Percentiles rank a stretch among this genome's conserved stretches.
These are phyloP conservation scores for Cercocebus atys DNA, from an alignment of 2,113 vertebrate genomes.

Conservation along the genomic window DNA sequence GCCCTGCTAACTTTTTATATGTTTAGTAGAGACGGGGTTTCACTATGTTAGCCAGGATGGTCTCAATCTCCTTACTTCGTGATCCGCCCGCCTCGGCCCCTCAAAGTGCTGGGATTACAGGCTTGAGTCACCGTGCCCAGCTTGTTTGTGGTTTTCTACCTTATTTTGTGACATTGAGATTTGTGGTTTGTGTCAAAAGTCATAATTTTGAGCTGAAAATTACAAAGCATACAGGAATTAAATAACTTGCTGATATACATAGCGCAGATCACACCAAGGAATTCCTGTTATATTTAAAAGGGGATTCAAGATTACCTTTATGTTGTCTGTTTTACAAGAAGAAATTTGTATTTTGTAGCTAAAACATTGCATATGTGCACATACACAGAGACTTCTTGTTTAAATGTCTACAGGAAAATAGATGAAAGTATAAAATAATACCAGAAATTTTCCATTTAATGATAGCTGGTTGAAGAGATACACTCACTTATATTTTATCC, in stretches of 20 bases:
- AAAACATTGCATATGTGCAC: not conserved
- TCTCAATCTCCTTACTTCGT: too few relatives aligned
- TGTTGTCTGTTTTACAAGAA: not conserved
- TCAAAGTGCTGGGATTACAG: too few relatives aligned
- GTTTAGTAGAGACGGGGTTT: too few relatives aligned
- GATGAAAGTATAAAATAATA: not conserved
- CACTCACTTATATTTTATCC: not conserved
- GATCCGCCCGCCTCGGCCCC: too few relatives aligned
- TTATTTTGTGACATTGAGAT: not conserved
- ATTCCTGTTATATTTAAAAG: not conserved
- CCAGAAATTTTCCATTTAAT: not conserved
- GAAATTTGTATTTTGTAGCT: slow-evolving; percentile 21
- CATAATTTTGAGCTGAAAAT: slow-evolving; percentile 24
- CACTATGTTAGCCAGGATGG: too few relatives aligned
- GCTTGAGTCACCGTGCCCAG: too few relatives aligned
- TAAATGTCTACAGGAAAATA: not conserved
- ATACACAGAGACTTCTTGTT: not conserved
- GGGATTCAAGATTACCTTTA: not conserved
- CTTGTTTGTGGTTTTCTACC: not conserved
- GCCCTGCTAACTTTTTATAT: too few relatives aligned
- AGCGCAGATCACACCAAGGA: not conserved
- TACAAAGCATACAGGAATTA: not conserved
- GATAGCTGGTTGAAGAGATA: not conserved
- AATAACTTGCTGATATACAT: not conserved
- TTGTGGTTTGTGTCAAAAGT: not conserved